phyloP scores from a whole-genome alignment of 2,797 vertebrate genomes.

The Necrosyrtes monachus region DNA sequence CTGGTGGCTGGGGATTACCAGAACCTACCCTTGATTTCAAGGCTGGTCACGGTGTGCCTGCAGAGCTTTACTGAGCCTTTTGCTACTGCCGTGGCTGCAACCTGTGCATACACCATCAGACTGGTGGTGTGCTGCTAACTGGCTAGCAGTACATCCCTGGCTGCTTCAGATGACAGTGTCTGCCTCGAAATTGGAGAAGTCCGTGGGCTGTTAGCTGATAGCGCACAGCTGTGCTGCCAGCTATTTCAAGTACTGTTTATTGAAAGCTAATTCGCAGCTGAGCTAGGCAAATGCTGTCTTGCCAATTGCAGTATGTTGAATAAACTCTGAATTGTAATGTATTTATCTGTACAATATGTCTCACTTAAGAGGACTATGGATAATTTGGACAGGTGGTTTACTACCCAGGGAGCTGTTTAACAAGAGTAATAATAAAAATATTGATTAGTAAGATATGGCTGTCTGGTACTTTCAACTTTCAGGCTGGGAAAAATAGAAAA shows the following conservation, averaged over 20 bases:
- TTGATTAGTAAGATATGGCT: neutral
- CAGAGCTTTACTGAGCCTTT: neutral
- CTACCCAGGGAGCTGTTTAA: neutral
- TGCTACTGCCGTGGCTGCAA: neutral
- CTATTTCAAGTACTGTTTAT: neutral
- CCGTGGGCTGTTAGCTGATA: rapidly evolving
- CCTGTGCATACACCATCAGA: neutral
- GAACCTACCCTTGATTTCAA: neutral
- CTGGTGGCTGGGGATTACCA: neutral
- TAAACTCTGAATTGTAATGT: rapidly evolving
- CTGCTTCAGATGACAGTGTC: neutral
- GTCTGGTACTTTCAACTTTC: neutral
- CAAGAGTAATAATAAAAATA: neutral
- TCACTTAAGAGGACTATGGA: neutral
- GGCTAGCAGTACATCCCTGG: neutral
- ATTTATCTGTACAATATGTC: neutral
- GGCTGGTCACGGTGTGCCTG: neutral
- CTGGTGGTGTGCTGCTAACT: neutral
- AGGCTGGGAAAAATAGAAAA: neutral
- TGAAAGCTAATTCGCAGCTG: neutral
- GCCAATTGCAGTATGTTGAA: neutral
- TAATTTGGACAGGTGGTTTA: neutral
- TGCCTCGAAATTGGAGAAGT: neutral
- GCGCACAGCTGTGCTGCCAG: neutral
- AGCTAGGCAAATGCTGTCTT: neutral